Evolutionary conservation across 2,888 invertebrate species (phyloP), one percentile per base, ranked within the genome.

Genomic region (Cantharis rustica): DNA sequence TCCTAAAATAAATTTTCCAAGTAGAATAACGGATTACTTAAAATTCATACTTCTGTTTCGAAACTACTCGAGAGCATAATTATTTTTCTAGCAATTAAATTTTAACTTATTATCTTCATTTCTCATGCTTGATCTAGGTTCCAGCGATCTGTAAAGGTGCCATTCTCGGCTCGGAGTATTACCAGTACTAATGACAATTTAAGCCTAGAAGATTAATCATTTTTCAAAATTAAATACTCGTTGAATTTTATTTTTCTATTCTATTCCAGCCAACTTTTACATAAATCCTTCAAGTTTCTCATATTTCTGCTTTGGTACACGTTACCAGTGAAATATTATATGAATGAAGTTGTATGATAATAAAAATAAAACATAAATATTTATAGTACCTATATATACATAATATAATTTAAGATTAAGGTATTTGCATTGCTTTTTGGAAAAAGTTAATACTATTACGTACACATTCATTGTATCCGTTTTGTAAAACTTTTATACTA

Each of bases 1-100:
- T 83, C 81, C 81, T 79, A 76, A 79, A 80, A 81, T 81, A 81
- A 81, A 81, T 81, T 79, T 79, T 72, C 78, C 78, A 81, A 75
- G 64, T 20, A 66, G 64, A 66, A 66, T 66, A 66, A 66, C 64
- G 16, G n/a, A 47, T 47, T 47, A 47, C 47, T 47, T 47, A 47
- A 47, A 66, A 66, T 66, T 66, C 64, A n/a, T 66, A 66, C 64
- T 23, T 66, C 64, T 20, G 23, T 66, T 66, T 66, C 63, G 16
- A 66, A 47, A 47, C 47, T 47, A 47, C 47, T 47, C 47, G 47
- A 47, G 47, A 47, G n/a, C 47, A 47, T 47, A 47, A 47, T 47
- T 47, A 47, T 47, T 47, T 47, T 47, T 47, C 47, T 47, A 47
- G 47, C 47, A 47, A 47, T 47, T 47, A 47, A 47, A 47, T 47